These are phyloP conservation scores for Drosophila lutescens DNA, from an alignment of 2,888 invertebrate species.

Conservation along the genomic window DNA sequence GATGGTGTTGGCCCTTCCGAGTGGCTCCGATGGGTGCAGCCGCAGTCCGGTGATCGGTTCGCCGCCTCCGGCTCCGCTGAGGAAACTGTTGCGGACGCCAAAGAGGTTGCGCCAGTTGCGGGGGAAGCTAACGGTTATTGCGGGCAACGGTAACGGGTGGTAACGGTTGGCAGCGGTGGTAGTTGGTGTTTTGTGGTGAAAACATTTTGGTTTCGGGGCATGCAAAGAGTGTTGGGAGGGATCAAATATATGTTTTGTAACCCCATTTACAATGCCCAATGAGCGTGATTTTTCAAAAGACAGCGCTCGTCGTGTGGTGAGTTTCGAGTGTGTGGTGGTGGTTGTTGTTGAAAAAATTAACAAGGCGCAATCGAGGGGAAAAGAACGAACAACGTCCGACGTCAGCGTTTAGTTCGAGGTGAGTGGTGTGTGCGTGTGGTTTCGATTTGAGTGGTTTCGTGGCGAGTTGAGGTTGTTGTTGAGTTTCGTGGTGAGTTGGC, in stretches of 20 bases:
- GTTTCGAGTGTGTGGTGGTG: slow-evolving; percentile 16
- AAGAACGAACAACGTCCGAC: slow-evolving; percentile 69
- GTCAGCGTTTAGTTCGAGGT: slow-evolving; percentile 52
- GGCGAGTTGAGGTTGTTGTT: slow-evolving; percentile 24
- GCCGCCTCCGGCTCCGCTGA: slow-evolving; percentile 48
- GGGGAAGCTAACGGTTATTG: slow-evolving; percentile 80
- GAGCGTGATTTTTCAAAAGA: slow-evolving; percentile 12
- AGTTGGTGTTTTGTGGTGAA: slow-evolving; percentile 15
- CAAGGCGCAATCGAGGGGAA: slow-evolving; percentile 3
- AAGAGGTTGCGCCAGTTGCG: slow-evolving; percentile 83
- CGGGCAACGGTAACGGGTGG: slow-evolving; percentile 22
- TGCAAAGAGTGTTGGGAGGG: slow-evolving; percentile 25
- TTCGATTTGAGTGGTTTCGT: slow-evolving; percentile 13
- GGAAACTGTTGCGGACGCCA: slow-evolving; percentile 63
- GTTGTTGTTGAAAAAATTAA: slow-evolving; percentile 25
- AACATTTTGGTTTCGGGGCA: slow-evolving; percentile 19
- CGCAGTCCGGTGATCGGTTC: slow-evolving; percentile 65
- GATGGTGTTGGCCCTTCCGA: slow-evolving; percentile 82
- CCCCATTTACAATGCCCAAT: slow-evolving; percentile 10
- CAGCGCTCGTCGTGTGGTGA: slow-evolving; percentile 28
- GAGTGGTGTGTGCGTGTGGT: slow-evolving; percentile 14
- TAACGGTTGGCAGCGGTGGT: slow-evolving; percentile 26
- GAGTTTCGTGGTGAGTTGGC: slow-evolving; percentile 36
- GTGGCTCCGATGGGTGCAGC: slow-evolving; percentile 68
- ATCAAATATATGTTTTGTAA: neutral